Conservation (phyloP, 2,113 vertebrate species). For the Bubalus kerabau region DNA sequence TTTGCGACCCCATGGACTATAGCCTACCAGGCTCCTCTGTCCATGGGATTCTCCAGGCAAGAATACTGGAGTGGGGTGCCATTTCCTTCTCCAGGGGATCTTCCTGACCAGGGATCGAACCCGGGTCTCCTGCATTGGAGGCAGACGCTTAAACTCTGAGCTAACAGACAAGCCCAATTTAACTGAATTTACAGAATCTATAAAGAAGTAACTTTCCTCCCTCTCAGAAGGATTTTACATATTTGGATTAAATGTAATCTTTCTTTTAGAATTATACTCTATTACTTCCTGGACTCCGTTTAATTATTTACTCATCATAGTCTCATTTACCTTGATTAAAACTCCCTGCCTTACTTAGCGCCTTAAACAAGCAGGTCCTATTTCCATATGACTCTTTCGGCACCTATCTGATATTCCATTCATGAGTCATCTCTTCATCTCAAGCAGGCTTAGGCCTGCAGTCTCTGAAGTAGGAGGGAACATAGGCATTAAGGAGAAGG, state of each 20-base stretch:
- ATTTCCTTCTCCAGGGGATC: background rate
- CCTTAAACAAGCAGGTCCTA: background rate
- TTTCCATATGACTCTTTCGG: background rate
- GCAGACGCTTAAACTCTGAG: background rate
- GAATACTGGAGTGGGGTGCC: background rate
- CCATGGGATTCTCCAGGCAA: background rate
- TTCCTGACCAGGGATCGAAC: background rate
- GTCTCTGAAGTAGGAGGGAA: background rate
- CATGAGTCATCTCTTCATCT: background rate
- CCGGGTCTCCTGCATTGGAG: background rate
- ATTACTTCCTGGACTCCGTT: background rate
- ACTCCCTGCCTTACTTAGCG: background rate
- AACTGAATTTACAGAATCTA: slow-evolving; percentile 1
- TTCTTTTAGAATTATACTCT: background rate
- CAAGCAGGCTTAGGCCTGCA: background rate
- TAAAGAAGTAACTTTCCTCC: background rate
- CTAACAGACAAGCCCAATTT: background rate
- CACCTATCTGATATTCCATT: background rate
- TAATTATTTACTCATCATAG: background rate
- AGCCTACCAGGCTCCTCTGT: background rate
- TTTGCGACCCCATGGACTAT: background rate
- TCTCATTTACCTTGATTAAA: slow-evolving; percentile 42
- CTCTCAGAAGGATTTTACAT: background rate
- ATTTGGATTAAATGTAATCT: slow-evolving; percentile 2
- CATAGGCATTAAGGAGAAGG: background rate